Base-by-base conservation (phyloP, 2,888 invertebrate genomes). In the Conus canariensis region DNA sequence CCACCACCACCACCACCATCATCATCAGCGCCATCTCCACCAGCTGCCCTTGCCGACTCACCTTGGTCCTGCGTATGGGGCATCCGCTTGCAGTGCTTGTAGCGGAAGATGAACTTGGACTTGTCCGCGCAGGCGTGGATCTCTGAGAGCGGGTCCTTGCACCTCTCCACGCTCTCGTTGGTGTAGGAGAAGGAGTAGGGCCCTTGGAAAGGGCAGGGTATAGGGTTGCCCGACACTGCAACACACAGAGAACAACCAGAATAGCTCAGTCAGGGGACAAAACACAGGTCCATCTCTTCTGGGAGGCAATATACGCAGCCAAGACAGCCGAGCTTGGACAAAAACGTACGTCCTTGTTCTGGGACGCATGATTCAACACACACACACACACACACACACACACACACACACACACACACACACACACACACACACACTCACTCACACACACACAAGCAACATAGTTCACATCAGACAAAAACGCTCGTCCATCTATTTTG, bases 71-170 rank as follows among this genome's bases (percentile, higher is more conserved):
- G 92, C 4, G 94, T 94, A 85, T 94, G 93, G 3, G 93, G 93
- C 64, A 94, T 91, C 25, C 99, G 98, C 25, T 98, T 98, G 96
- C 99, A 99, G 10, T 98, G 98, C 96, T 99, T 98, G 96, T 98
- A 99, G 96, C 98, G 98, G 95, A 99, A 97, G 93, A 99, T 97
- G 89, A 99, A 97, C 93, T 98, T 97, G 93, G 98, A 98, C 95
- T 98, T 98, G 96, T 99, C 98, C 0, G 99, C 99, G 96, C 99
- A 99, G 95, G 98, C 98, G 96, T 99, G 99, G 94, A 99, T 98
- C 93, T 98, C 98, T 87, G 99, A 99, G 89, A 98, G 98, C 0
- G 99, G 99, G 94, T 97, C 97, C 93, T 97, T 97, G 96, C 99
- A 99, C 95, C 98, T 98, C 45, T 98, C 98, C 95, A 93, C 94